phyloP scores from a whole-genome alignment of 2,888 invertebrate species.

The Zaprionus lineosus region DNA sequence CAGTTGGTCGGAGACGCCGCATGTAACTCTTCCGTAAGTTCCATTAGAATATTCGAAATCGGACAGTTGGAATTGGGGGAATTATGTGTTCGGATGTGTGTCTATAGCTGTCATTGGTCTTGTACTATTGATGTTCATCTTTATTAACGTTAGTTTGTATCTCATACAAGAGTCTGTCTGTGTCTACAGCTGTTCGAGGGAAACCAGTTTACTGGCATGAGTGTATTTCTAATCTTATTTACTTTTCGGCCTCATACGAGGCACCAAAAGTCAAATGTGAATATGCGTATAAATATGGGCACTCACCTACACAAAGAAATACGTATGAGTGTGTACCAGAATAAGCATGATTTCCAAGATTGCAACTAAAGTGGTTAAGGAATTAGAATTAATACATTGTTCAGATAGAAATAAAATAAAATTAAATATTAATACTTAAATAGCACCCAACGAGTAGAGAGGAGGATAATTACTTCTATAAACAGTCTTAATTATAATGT shows the following conservation, averaged over 20 bases:
- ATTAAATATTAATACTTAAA: too few relatives aligned
- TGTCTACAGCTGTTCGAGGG: conserved; percentile 61
- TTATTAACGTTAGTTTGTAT: conserved; percentile 28
- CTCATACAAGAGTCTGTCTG: conserved; percentile 20
- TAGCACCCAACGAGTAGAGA: too few relatives aligned
- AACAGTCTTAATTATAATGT: too few relatives aligned
- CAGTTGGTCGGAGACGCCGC: too few relatives aligned
- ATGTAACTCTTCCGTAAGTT: too few relatives aligned
- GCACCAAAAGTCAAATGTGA: conserved; percentile 51
- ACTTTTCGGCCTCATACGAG: conserved; percentile 22
- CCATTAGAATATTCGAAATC: too few relatives aligned
- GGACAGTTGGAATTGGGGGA: too few relatives aligned
- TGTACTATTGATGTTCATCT: conserved; percentile 25
- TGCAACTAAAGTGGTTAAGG: conserved; percentile 16
- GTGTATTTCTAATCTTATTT: conserved; percentile 30
- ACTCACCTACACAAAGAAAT: neutral
- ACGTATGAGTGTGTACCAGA: neutral
- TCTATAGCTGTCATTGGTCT: too few relatives aligned
- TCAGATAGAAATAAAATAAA: too few relatives aligned
- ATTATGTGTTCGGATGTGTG: too few relatives aligned
- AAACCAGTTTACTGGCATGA: conserved; percentile 61
- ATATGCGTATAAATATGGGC: conserved; percentile 2
- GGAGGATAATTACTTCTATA: too few relatives aligned
- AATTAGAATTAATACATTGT: neutral
- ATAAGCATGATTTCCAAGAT: neutral